Evolutionary conservation across 2,888 invertebrate genomes (phyloP), one percentile per base, ranked within the genome.

Genomic region (Athripsodes cinereus): DNA sequence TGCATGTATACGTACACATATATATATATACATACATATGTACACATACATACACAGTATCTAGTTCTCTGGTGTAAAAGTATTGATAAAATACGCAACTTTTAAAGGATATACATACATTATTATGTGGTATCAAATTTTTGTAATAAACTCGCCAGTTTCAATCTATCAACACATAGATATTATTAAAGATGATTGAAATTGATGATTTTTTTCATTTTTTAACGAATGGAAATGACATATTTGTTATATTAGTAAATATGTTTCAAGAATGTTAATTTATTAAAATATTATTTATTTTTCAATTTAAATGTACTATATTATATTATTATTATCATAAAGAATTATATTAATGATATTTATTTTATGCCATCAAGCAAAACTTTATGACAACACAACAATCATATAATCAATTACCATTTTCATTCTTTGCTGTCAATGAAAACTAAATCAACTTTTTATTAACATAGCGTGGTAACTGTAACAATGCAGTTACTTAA

Each of bases 51-150:
- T 11, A 20, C 16, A 53, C 46, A 53, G 11, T 50, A 50, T 50
- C 22, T 50, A 50, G 26, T 52, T 57, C 52, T 51, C 52, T 57
- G 46, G 51, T 31, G 18, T 57, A 34, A 57, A 57, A 57, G 57
- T 57, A 57, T 57, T 57, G 57, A 57, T 57, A 57, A 57, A 52
- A 57, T 26, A 52, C 52, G 52, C 46, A 40, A 40, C 40, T 40
- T 40, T 40, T 40, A 40, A 40, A 40, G 16, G 13, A 40, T 40
- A 40, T n/a, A 40, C 31, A 31, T 31, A 31, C 31, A 31, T 31
- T 31, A 31, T 8, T 31, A 40, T 40, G 40, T 40, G 40, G 40
- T 40, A 40, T 40, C 40, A 40, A 40, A 40, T n/a, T 40, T 40
- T 40, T 40, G 40, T 40, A 40, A 40, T 40, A n/a, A 40, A 40